A percentile compares a stretch with the other conserved stretches of the same genome.
Evolutionary conservation across 2,113 vertebrate genomes (phyloP).

Genomic region (Centropus unirufus): DNA sequence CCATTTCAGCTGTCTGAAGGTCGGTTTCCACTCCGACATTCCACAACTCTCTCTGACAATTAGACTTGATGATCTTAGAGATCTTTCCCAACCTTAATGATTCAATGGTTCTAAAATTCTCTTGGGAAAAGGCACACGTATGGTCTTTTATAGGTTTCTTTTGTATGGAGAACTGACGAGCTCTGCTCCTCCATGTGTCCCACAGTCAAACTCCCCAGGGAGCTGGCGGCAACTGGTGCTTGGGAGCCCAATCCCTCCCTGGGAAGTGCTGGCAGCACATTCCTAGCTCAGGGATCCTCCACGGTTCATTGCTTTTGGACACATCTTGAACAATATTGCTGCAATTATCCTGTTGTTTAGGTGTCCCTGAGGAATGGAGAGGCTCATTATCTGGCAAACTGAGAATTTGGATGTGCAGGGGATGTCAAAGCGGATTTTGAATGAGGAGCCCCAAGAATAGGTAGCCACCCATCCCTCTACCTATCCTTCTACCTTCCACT

Average conservation of each 20-base stretch:
- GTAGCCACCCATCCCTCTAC: not conserved
- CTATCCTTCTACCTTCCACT: not conserved
- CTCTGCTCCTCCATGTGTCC: not conserved
- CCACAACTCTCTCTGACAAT: too few relatives aligned
- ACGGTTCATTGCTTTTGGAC: not conserved
- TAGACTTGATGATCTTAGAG: too few relatives aligned
- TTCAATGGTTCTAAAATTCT: not conserved
- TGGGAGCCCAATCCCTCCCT: not conserved
- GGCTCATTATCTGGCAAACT: not conserved
- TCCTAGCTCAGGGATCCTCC: not conserved
- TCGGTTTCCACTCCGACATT: not conserved
- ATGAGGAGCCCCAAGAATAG: not conserved
- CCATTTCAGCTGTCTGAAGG: not conserved
- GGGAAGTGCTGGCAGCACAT: rapidly evolving
- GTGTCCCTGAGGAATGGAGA: not conserved
- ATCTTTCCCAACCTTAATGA: too few relatives aligned
- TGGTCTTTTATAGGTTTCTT: rapidly evolving
- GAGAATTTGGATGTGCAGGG: not conserved
- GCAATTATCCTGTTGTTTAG: not conserved
- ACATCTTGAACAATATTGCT: not conserved
- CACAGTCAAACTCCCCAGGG: not conserved
- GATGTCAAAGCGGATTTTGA: not conserved
- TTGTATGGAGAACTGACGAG: not conserved
- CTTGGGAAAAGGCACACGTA: rapidly evolving
- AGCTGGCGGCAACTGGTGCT: not conserved